Conservation (phyloP, 30 jellyfish, hydroid and myxozoan species). For the Cassiopea andromeda region DNA sequence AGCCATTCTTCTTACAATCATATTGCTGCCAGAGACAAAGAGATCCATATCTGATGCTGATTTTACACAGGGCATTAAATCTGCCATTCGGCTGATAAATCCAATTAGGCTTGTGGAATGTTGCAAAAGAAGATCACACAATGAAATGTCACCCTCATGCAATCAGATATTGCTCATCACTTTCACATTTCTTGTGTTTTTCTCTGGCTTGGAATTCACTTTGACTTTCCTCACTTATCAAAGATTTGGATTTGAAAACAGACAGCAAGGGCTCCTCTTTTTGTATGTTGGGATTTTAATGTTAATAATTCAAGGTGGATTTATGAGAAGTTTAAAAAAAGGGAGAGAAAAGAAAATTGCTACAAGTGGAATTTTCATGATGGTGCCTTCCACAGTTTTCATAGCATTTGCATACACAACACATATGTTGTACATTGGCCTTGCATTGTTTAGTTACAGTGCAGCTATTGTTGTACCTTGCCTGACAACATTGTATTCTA, state of each 20-base stretch:
- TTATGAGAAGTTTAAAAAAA: constrained; percentile 79
- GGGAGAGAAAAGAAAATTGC: constrained; percentile 72
- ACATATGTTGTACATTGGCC: constrained; percentile 45
- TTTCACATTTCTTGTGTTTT: constrained; percentile 74
- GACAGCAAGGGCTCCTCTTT: constrained; percentile 90
- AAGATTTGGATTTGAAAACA: constrained; percentile 71
- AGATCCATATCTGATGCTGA: not conserved
- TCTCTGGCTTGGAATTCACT: constrained; percentile 95
- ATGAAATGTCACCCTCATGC: not conserved
- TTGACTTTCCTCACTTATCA: constrained; percentile 91
- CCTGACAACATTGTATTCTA: constrained; percentile 88
- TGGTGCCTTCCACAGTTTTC: constrained; percentile 82
- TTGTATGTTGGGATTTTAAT: constrained; percentile 82
- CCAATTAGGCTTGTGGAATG: constrained; percentile 43
- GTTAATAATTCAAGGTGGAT: constrained; percentile 92
- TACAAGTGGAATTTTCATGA: constrained; percentile 68
- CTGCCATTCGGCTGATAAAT: constrained; percentile 54
- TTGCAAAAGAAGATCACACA: not conserved
- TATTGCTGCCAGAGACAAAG: constrained; percentile 63
- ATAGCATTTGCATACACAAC: constrained; percentile 58
- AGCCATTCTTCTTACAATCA: constrained; percentile 60
- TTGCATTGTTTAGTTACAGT: constrained; percentile 81
- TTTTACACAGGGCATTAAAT: constrained; percentile 10
- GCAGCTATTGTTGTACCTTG: constrained; percentile 96
- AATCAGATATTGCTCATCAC: constrained; percentile 51